Percentiles rank a stretch among this genome's conserved stretches.
Conservation (phyloP, 2,113 vertebrate species). For the Nyctereutes procyonoides region DNA sequence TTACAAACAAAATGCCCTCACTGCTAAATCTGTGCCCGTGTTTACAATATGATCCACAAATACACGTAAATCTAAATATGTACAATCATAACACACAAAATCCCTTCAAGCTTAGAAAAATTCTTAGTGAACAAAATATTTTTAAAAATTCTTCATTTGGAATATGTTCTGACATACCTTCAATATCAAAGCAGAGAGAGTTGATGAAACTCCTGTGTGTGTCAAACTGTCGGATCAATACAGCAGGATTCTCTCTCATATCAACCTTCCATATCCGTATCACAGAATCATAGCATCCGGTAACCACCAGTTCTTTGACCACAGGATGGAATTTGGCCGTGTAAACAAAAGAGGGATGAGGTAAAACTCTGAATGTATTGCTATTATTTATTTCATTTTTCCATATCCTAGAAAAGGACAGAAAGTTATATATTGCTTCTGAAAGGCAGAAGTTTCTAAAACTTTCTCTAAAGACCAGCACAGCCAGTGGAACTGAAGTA, state of each 20-base stretch:
- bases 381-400: conserved; percentile 89
- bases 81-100: not conserved
- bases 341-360: conserved; percentile 97
- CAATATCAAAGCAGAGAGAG: conserved; percentile 94
- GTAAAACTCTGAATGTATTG: conserved; percentile 92
- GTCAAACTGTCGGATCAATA: conserved; percentile 95
- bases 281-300: conserved; percentile 94
- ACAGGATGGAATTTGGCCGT: conserved; percentile 95
- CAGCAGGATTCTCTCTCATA: conserved; percentile 89
- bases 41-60: not conserved
- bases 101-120: not conserved
- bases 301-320: conserved; percentile 90
- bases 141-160: not conserved
- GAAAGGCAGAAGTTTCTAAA: not conserved
- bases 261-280: conserved; percentile 94
- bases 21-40: not conserved
- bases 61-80: not conserved
- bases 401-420: conserved; percentile 91
- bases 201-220: conserved; percentile 96
- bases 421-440: conserved; percentile 36
- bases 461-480: not conserved
- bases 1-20: not conserved
- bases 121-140: not conserved
- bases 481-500: not conserved
- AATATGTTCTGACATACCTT: conserved; percentile 88